Base-by-base conservation (phyloP, 92 coral and sea anemone genomes). In the Epizoanthus fatuus region DNA sequence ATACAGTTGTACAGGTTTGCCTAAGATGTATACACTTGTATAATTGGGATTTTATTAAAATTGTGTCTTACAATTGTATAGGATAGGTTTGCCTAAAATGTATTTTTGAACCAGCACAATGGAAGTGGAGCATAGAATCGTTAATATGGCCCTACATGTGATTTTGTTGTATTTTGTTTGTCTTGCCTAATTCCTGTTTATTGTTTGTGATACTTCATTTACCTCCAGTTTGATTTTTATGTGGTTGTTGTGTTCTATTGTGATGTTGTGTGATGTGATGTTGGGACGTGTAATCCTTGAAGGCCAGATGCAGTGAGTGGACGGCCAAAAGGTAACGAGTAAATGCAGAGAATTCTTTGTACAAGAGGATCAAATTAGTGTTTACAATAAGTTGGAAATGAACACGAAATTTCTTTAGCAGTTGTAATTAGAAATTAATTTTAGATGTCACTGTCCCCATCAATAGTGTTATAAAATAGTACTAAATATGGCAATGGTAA, bases 221-320 rank as follows among this genome's bases (percentile, higher is more conserved):
- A 35, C 19, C 6, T 6, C 15, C 16, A 52, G 60, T 25, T 63
- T 63, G 13, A 25, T 7, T 4, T 13, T 72, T 72, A 16, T 72
- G 75, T 10, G 45, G 0, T 19, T 71, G 32, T 19, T 45, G 42
- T 71, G 55, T 71, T 49, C 32, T 14, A 3, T 44, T 44, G 47
- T 7, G 5, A 7, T 49, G 53, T 9, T 7, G 13, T 7, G 5
- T 44, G 8, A 7, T 44, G 47, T 44, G 2, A 7, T 44, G 47
- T 44, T 44, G 47, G 2, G 47, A 29, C 3, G 15, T 65, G 20
- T 12, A 16, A 42, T 69, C 75, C 60, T 72, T 72, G 62, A 72
- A 20, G 60, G 78, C 78, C 44, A 20, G 78, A 49, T 20, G 78
- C 78, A 51, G 32, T 51, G 78, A 72, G 78, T 72, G 78, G 62